phyloP scores from a whole-genome alignment of 1,140 invertebrate genomes.

The Heliothis subflexa region DNA sequence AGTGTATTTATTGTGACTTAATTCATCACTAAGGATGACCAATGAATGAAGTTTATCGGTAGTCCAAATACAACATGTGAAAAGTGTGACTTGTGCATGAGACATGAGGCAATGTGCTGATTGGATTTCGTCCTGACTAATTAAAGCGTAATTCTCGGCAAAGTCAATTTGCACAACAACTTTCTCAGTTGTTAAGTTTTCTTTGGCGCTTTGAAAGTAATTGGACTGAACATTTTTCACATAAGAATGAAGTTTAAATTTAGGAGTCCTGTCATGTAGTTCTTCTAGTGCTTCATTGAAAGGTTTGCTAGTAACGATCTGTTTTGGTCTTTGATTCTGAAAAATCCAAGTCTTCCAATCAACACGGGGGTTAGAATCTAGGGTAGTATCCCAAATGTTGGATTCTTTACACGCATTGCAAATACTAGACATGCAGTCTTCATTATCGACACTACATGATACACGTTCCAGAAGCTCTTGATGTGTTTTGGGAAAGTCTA shows the following conservation, averaged over 20 bases:
- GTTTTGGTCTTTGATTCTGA: conserved; percentile 1
- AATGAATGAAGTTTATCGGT: neutral
- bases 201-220: neutral
- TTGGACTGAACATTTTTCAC: neutral
- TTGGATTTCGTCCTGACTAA: neutral
- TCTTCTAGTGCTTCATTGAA: neutral
- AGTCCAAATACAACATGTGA: conserved; percentile 1
- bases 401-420: neutral
- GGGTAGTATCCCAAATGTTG: neutral
- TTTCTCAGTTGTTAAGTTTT: neutral
- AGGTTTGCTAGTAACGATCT: neutral
- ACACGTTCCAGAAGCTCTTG: neutral
- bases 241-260: neutral
- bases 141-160: conserved; percentile 2
- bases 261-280: neutral
- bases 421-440: neutral
- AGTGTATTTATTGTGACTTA: conserved; percentile 1
- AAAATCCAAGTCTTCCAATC: neutral
- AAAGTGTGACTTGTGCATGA: neutral
- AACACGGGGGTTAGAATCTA: neutral
- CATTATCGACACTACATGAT: neutral
- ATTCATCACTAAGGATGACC: neutral
- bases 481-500: neutral
- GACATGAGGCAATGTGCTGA: neutral
- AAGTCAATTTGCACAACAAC: neutral